Conservation (phyloP, 2,888 invertebrate species). For the Perizoma flavofasciatum region DNA sequence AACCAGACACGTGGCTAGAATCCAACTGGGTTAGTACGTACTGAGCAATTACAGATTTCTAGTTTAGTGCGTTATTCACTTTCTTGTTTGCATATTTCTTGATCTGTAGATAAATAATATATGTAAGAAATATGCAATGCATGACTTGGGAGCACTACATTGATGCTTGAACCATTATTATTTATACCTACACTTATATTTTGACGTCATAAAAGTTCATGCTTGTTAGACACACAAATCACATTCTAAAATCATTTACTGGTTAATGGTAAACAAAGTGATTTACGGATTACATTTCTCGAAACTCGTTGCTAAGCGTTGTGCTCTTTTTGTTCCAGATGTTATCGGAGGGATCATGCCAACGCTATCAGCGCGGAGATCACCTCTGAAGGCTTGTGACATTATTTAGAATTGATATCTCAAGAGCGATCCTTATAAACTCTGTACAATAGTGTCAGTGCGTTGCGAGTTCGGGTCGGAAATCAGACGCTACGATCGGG, state of each 20-base stretch:
- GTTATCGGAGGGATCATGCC: conserved; percentile 70
- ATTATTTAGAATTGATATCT: conserved; percentile 40
- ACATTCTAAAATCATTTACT: conserved; percentile 23
- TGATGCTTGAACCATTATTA: not conserved
- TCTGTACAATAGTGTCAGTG: conserved; percentile 41
- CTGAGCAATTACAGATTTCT: conserved; percentile 35
- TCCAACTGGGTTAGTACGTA: conserved; percentile 21
- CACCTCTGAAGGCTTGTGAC: conserved; percentile 49
- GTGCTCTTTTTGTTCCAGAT: conserved; percentile 66
- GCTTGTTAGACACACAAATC: conserved; percentile 20
- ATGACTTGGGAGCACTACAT: too few species aligned
- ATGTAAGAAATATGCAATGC: too few species aligned
- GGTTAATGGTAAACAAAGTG: conserved; percentile 36
- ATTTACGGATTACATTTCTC: conserved; percentile 39
- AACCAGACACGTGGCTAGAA: not conserved
- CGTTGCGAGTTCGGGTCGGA: conserved; percentile 40
- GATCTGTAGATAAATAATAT: not conserved
- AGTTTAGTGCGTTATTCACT: conserved; percentile 25
- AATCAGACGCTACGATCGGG: conserved; percentile 47
- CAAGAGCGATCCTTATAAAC: conserved; percentile 32
- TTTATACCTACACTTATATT: not conserved
- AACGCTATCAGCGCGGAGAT: conserved; percentile 65
- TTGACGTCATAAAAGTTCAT: conserved; percentile 14
- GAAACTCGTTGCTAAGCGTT: conserved; percentile 40
- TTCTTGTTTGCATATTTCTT: conserved; percentile 26